Evolutionary conservation across 2,888 invertebrate genomes (phyloP).

Genomic region (Cepaea hortensis): DNA sequence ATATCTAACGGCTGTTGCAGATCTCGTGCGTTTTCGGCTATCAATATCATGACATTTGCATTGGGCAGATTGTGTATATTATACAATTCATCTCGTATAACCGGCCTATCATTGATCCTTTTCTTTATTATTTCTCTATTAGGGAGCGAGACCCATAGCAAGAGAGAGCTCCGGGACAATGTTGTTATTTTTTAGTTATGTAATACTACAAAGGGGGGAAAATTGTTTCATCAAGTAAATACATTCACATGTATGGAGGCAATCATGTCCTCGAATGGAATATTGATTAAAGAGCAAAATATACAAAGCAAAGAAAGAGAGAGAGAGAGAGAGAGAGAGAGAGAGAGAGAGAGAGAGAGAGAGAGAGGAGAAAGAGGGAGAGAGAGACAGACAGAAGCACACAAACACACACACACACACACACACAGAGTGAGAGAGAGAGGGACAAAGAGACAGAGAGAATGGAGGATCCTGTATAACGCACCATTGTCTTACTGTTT

Average conservation of each 20-base stretch:
- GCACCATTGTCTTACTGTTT: neutral
- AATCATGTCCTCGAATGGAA: neutral
- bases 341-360: slow-evolving; percentile 9
- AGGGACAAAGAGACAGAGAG: neutral
- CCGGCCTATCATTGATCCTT: too few species aligned
- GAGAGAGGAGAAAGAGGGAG: neutral
- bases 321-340: neutral
- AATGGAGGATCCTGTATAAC: neutral
- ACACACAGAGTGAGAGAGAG: too few species aligned
- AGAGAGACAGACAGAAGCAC: neutral
- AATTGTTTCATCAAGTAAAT: neutral
- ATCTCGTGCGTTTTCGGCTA: too few species aligned
- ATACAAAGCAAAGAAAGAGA: neutral
- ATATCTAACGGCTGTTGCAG: too few species aligned
- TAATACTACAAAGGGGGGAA: neutral
- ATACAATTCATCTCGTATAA: too few species aligned
- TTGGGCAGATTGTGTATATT: too few species aligned
- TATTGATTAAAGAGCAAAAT: neutral
- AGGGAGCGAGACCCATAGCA: neutral
- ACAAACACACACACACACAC: too few species aligned
- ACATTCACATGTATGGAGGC: neutral
- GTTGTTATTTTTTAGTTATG: neutral
- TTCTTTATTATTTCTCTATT: neutral
- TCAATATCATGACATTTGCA: too few species aligned
- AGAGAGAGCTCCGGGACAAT: neutral